Evolutionary conservation across 2,113 vertebrate species (phyloP), one percentile per base, ranked within the genome.

Genomic region (Xiphias gladius): DNA sequence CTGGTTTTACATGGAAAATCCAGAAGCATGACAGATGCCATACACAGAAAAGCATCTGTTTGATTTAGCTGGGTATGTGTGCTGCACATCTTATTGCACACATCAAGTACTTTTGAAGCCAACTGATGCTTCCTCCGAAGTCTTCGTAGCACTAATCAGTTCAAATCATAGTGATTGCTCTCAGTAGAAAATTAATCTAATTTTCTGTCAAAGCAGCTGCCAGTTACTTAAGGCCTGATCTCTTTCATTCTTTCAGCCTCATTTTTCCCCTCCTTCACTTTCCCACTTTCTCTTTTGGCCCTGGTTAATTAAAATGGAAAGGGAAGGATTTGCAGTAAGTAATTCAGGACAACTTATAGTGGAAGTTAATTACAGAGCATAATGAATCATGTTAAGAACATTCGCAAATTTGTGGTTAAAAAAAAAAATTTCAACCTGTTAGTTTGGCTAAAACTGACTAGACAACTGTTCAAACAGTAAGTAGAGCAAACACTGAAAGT

Each of bases 161-260:
- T 91, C 74, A 94, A 94, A 94, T 95, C 94, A 94, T 85, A 80
- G 87, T 91, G 94, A 94, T 94, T 94, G 90, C 93, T 93, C 91
- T 93, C 87, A 87, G 89, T 82, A 94, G 89, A 94, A 95, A 94
- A 95, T 93, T 90, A 92, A 95, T 95, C 91, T 80, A 87, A 93
- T 95, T 94, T 93, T 94, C 92, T 93, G 92, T 94, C 88, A 91
- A 92, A 95, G 90, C 89, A 84, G 87, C 91, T 93, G 93, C 93
- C 94, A 94, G 91, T 95, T 94, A 94, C 90, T 95, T 93, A 92
- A 94, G 88, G 92, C 89, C 89, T 92, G 91, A 94, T 92, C 87
- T 91, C 85, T 88, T 92, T 89, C 77, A 88, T 81, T 90, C 76
- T 89, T 85, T 92, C 86, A 66, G 82, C 86, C 80, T 82, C 83